Percentiles rank a stretch among this genome's conserved stretches.
Evolutionary conservation across 2,888 invertebrate genomes (phyloP).

Genomic region (Acheta domesticus): DNA sequence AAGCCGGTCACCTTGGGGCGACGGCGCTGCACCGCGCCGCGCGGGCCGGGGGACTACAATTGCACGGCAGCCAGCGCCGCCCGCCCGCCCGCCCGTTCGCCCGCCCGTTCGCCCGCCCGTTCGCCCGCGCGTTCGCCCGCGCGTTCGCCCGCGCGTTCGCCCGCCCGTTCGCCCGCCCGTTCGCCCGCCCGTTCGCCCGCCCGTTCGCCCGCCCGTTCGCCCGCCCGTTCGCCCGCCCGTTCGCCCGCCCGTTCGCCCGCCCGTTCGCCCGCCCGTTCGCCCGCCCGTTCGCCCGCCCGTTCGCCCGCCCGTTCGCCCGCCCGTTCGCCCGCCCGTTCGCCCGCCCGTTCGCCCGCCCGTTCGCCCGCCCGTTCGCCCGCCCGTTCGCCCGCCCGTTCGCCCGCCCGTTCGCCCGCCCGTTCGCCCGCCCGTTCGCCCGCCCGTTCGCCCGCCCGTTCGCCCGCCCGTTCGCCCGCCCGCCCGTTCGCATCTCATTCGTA

Average conservation of each 20-base stretch:
- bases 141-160: no score
- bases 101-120: background rate
- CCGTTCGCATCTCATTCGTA: background rate
- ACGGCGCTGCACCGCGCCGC: background rate
- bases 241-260: background rate
- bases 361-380: background rate
- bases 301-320: background rate
- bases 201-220: background rate
- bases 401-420: background rate
- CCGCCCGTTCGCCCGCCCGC: background rate
- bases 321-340: background rate
- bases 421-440: background rate
- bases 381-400: background rate
- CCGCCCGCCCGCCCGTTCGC: background rate
- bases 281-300: background rate
- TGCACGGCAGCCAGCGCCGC: background rate
- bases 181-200: background rate
- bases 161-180: background rate
- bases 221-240: background rate
- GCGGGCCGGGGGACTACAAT: background rate
- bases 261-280: fast-evolving
- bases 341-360: background rate
- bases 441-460: background rate
- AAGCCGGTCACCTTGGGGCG: slow-evolving; percentile 18
- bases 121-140: background rate